These are phyloP conservation scores for Streptopelia turtur DNA, from an alignment of 2,797 vertebrate species.

Conservation along the genomic window DNA sequence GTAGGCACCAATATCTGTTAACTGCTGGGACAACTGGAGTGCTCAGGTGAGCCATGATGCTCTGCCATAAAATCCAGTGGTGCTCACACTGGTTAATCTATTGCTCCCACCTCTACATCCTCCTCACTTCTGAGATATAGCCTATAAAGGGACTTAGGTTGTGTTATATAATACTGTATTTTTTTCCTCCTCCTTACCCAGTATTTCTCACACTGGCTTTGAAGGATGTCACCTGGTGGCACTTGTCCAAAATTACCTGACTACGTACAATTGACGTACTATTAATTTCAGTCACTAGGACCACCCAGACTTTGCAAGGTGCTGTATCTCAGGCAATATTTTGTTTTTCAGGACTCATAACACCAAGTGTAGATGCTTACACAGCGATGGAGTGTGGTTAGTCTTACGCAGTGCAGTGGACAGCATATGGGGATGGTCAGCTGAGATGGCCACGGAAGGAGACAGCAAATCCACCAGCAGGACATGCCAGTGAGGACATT, in stretches of 20 bases:
- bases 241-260: background rate
- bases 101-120: background rate
- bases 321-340: background rate
- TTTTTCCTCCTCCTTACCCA: background rate
- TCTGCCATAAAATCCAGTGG: background rate
- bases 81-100: background rate
- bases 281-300: background rate
- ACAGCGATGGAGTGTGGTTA: background rate
- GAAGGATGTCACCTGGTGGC: background rate
- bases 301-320: background rate
- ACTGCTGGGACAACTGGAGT: background rate
- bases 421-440: fast-evolving
- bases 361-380: background rate
- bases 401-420: background rate
- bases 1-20: background rate
- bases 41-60: background rate
- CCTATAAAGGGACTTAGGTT: background rate
- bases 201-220: background rate
- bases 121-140: background rate
- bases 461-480: background rate
- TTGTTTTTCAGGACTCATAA: background rate
- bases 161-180: background rate
- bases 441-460: background rate
- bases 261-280: background rate
- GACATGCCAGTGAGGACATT: background rate